Evolutionary conservation across 2,797 vertebrate genomes (phyloP).

Genomic region (Odontamblyopus lacepedii): DNA sequence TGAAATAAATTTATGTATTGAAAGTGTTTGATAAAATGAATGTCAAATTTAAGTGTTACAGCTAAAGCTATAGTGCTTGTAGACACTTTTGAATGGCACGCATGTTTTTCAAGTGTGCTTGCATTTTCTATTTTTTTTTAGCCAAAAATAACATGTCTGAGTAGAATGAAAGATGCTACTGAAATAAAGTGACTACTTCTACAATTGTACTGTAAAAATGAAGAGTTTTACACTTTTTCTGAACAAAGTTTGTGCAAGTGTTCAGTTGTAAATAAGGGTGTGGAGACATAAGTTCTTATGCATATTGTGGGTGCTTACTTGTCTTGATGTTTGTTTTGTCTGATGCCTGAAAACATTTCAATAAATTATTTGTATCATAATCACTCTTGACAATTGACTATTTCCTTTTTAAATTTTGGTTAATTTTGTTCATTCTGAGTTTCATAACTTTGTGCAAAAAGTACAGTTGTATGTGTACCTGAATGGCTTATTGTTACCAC

Average conservation of each 20-base stretch:
- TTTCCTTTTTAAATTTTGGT: background rate
- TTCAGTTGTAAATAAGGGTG: background rate
- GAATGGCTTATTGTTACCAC: background rate
- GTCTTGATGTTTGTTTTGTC: conserved; percentile 20
- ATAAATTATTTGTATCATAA: conserved; percentile 36
- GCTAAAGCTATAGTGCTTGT: background rate
- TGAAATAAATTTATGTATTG: conserved; percentile 6
- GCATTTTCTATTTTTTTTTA: conserved; percentile 21
- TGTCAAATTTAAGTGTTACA: background rate
- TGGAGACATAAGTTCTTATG: background rate
- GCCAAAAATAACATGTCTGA: conserved; percentile 9
- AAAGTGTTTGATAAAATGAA: background rate
- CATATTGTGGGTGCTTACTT: background rate
- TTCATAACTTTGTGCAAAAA: background rate
- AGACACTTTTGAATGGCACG: conserved; percentile 1
- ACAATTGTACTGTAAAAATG: conserved; percentile 3
- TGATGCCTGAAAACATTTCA: conserved; percentile 29
- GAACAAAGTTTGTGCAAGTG: background rate
- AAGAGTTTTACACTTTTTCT: conserved; percentile 10
- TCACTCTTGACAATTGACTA: background rate
- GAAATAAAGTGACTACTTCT: conserved; percentile 5
- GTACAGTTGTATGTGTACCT: background rate
- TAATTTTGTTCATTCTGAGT: background rate
- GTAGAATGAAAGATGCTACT: conserved; percentile 29
- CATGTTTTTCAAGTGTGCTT: conserved; percentile 21